Conservation (phyloP, 2,888 invertebrate genomes). For the Caenorhabditis parvicauda region DNA sequence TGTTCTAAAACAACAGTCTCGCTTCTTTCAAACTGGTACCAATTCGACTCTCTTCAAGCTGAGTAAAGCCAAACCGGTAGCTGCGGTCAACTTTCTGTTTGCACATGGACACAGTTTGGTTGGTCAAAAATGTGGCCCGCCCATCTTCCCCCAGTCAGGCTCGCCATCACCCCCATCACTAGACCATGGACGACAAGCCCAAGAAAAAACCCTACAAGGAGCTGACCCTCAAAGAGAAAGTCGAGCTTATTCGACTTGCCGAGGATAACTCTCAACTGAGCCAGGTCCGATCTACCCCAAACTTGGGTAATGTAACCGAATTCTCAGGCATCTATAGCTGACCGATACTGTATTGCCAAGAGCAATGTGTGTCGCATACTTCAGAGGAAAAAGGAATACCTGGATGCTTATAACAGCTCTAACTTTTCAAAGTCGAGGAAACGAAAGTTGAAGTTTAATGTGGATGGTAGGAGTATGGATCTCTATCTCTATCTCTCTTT, state of each 20-base stretch:
- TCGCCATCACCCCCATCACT: conserved; percentile 1
- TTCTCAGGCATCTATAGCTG: conserved; percentile 57
- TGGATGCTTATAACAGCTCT: conserved; percentile 41
- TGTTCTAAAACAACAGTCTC: no score
- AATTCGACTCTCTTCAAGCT: no score
- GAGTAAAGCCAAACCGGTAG: no score
- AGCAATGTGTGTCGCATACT: conserved; percentile 59
- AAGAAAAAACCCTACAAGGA: conserved; percentile 61
- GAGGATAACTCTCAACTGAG: conserved; percentile 50
- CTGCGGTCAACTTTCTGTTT: conserved; percentile 1
- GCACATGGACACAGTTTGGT: conserved; percentile 9
- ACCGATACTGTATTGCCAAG: conserved; percentile 56
- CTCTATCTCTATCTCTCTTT: no score
- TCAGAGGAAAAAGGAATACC: conserved; percentile 52
- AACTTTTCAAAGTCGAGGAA: conserved; percentile 51
- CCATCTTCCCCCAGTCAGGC: neutral
- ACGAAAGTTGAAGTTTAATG: conserved; percentile 45
- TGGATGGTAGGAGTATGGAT: no score
- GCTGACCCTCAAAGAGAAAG: conserved; percentile 56
- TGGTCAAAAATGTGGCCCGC: conserved; percentile 6
- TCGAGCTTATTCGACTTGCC: conserved; percentile 53
- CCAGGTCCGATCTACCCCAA: no score
- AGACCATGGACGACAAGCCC: conserved; percentile 14
- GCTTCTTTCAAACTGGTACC: no score
- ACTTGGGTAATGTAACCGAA: no score